Conservation (phyloP, 2,113 vertebrate genomes). For the Capra hircus region DNA sequence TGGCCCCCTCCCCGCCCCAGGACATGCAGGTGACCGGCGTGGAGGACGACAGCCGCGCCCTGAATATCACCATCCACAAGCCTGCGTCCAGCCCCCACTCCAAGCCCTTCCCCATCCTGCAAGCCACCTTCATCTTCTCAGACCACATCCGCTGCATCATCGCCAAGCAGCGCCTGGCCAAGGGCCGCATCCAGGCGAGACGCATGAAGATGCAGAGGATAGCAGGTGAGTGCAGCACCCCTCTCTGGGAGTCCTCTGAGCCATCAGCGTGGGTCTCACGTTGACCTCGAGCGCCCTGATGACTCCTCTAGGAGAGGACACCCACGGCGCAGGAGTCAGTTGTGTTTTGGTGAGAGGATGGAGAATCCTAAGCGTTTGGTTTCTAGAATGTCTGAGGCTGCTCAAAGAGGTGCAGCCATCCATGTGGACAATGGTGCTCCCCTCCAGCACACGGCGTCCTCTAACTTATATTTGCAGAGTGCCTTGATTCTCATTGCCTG, state of each 20-base stretch:
- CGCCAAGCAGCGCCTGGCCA: conserved; percentile 96
- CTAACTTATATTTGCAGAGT: neutral
- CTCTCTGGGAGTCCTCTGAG: neutral
- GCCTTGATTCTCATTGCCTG: neutral
- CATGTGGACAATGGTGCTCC: rapidly evolving
- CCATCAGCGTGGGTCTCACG: rapidly evolving
- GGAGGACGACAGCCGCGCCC: conserved; percentile 95
- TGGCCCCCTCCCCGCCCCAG: conserved; percentile 70
- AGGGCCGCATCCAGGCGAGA: conserved; percentile 96
- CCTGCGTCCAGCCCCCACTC: conserved; percentile 96
- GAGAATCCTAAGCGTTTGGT: neutral
- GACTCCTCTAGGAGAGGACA: neutral
- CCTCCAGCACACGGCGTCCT: rapidly evolving
- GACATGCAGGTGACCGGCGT: conserved; percentile 99
- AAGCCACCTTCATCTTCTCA: conserved; percentile 95
- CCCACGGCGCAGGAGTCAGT: rapidly evolving
- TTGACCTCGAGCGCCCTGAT: neutral
- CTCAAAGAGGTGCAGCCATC: rapidly evolving
- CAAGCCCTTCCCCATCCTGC: conserved; percentile 97
- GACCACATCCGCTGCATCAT: conserved; percentile 99
- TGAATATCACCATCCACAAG: conserved; percentile 96
- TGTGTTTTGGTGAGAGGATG: neutral
- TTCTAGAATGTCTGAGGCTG: neutral
- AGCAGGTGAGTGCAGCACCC: conserved; percentile 81
- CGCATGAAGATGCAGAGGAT: conserved; percentile 99